Evolutionary conservation across 2,888 invertebrate genomes (phyloP).

Genomic region (Parochlus steinenii): DNA sequence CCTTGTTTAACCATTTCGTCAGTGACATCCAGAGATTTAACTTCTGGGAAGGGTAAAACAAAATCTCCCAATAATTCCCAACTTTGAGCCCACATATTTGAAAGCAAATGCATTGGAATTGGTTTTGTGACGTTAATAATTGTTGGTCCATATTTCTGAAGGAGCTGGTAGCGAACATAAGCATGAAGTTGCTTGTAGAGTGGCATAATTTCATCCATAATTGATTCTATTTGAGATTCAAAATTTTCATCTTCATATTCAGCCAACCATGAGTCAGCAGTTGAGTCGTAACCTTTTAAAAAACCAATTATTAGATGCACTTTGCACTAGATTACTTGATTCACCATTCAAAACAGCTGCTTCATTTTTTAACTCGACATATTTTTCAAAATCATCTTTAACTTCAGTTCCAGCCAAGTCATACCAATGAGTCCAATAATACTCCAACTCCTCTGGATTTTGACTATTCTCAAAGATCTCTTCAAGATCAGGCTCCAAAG

Average conservation of each 20-base stretch:
- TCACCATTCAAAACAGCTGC: conserved; percentile 53
- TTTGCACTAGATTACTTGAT: no score
- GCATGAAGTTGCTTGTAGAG: conserved; percentile 71
- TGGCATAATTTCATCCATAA: conserved; percentile 62
- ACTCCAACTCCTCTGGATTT: conserved; percentile 58
- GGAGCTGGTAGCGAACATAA: conserved; percentile 55
- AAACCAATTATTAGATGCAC: conserved; percentile 5
- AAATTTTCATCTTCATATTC: conserved; percentile 56
- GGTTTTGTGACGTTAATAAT: conserved; percentile 49
- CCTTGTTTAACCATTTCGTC: conserved; percentile 53
- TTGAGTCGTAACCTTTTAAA: conserved; percentile 44
- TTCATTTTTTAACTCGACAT: conserved; percentile 49
- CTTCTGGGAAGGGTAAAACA: conserved; percentile 56
- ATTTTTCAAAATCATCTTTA: conserved; percentile 42
- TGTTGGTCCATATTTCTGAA: conserved; percentile 50
- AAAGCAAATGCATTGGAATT: conserved; percentile 61
- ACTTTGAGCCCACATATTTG: conserved; percentile 72
- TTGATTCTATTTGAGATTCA: conserved; percentile 43
- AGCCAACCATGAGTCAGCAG: conserved; percentile 51
- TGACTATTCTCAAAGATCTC: conserved; percentile 48
- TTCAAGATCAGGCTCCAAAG: conserved; percentile 59
- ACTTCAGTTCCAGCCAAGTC: conserved; percentile 50
- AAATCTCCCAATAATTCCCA: conserved; percentile 43
- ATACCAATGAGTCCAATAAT: conserved; percentile 69
- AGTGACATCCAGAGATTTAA: conserved; percentile 54